phyloP scores from a whole-genome alignment of 2,888 invertebrate species.

The Drosophila picticornis region DNA sequence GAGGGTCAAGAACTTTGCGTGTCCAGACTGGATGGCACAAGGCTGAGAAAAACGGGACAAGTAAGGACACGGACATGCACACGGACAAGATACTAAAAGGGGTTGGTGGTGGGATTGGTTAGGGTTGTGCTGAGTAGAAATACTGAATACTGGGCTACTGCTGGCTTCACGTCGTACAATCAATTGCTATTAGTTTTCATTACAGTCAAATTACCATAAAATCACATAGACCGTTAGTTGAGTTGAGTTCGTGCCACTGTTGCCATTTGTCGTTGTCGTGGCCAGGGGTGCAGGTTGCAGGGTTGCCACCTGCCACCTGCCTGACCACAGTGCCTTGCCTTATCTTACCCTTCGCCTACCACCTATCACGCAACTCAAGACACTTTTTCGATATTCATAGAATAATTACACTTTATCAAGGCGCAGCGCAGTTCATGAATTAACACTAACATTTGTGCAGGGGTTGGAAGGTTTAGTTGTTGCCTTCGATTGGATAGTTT shows the following conservation, averaged over 20 bases:
- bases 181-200: conserved; percentile 81
- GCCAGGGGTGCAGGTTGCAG: not conserved
- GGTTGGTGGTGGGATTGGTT: conserved; percentile 1
- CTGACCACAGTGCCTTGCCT: conserved; percentile 42
- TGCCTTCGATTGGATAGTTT: conserved; percentile 1
- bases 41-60: not conserved
- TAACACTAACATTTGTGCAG: conserved; percentile 49
- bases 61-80: not conserved
- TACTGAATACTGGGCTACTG: not conserved
- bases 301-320: conserved; percentile 22
- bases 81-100: not conserved
- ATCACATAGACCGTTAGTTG: conserved; percentile 67
- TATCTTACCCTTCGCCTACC: not conserved
- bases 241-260: conserved; percentile 53
- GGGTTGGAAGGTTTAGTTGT: not conserved
- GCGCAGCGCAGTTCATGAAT: conserved; percentile 70
- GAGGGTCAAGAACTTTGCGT: conserved; percentile 47
- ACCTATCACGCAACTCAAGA: not conserved
- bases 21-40: conserved; percentile 3
- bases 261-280: conserved; percentile 55
- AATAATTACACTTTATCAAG: conserved; percentile 81
- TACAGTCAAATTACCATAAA: conserved; percentile 80
- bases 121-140: not conserved
- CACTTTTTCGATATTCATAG: conserved; percentile 80
- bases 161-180: conserved; percentile 71